Base-by-base conservation (phyloP, 2,888 invertebrate species). In the Globia sparganii region DNA sequence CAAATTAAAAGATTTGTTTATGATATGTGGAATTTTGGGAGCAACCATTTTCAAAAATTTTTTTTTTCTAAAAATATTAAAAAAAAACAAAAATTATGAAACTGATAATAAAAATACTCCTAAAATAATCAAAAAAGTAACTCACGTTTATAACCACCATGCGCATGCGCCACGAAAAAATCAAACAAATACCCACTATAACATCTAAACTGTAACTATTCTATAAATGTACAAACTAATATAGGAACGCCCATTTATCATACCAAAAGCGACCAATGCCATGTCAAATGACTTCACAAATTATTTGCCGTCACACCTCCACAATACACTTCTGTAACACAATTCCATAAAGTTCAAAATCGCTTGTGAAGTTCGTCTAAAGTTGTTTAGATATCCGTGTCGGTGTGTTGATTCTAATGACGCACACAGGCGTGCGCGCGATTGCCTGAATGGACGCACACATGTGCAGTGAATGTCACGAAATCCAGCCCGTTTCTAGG, bases 401-500 rank as follows among this genome's bases (percentile, higher is more conserved):
- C 83, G 90, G 91, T 87, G 89, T 92, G 92, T 91, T 91, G 89
- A 89, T 86, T 89, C 77, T 81, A 83, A 76, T 78, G 66, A 85
- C 85, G 72, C 87, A 90, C 91, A 93, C 91, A 89, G 86, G 90
- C 88, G 91, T 89, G 89, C 87, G 91, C 81, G 70, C 85, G 83
- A 76, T 81, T 83, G 83, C 81, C 85, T 92, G 92, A 92, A 93
- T 92, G 92, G 89, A 90, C 90, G 90, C 94, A 91, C 94, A 92
- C 93, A 92, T 88, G 90, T 85, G 84, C 90, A 62, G 85, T 90
- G 92, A 94, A 94, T 96, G 96, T 96, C 96, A 96, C 96, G 95
- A 96, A 96, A 96, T 95, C 94, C 91, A 94, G 92, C 93, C 90
- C 91, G 95, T 95, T 96, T 96, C 94, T 96, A 96, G 96, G 96